phyloP scores from a whole-genome alignment of 2,113 vertebrate species.

The Ivindomyrus marchei region DNA sequence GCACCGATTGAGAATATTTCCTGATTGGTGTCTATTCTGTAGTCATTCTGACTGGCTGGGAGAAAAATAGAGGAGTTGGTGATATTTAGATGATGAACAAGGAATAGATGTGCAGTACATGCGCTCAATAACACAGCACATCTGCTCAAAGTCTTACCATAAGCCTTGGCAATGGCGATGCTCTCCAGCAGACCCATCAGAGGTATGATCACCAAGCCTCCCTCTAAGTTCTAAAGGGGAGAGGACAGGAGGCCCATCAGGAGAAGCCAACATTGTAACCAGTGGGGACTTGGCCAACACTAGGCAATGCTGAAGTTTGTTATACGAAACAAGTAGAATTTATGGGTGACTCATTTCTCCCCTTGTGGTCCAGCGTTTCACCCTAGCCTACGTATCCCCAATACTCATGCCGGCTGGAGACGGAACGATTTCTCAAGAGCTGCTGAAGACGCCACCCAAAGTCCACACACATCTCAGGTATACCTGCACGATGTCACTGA shows the following conservation, averaged over 20 bases:
- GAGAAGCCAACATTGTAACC: background rate
- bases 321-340: background rate
- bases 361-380: background rate
- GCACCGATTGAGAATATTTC: constrained; percentile 88
- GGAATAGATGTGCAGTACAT: background rate
- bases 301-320: background rate
- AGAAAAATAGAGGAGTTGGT: constrained; percentile 21
- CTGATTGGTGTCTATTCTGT: constrained; percentile 81
- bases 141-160: constrained; percentile 62
- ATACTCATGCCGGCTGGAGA: background rate
- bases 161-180: constrained; percentile 84
- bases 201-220: constrained; percentile 79
- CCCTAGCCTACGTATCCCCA: background rate
- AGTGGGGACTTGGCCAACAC: background rate
- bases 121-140: background rate
- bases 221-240: constrained; percentile 68
- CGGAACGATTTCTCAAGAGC: background rate
- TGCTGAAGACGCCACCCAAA: background rate
- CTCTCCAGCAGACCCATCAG: constrained; percentile 90
- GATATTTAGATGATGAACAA: background rate
- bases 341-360: background rate
- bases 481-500: constrained; percentile 72
- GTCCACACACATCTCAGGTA: constrained; percentile 6
- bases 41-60: constrained; percentile 78
- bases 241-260: background rate